A percentile compares a stretch with the other conserved stretches of the same genome.
Conservation (phyloP, 2,888 invertebrate species). For the Drosophila mimica region DNA sequence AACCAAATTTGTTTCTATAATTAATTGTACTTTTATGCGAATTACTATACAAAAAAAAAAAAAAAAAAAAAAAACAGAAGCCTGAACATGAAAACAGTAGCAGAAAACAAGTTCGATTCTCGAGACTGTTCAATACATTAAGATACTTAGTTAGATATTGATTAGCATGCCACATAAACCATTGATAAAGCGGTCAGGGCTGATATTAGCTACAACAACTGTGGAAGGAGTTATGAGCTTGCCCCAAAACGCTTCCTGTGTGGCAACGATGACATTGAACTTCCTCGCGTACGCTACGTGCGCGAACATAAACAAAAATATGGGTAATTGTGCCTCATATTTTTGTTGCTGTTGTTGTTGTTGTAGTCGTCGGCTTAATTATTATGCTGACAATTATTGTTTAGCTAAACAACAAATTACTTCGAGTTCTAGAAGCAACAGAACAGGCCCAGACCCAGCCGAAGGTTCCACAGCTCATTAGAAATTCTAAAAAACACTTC, state of each 20-base stretch:
- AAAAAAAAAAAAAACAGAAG: constrained; percentile 16
- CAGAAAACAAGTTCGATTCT: constrained; percentile 41
- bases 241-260: constrained; percentile 62
- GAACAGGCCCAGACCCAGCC: constrained; percentile 20
- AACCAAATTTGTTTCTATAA: constrained; percentile 53
- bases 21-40: constrained; percentile 66
- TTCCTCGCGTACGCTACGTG: constrained; percentile 35
- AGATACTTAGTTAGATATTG: constrained; percentile 24
- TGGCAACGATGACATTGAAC: constrained; percentile 64
- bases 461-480: constrained; percentile 74
- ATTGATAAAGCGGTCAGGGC: constrained; percentile 56
- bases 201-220: not conserved
- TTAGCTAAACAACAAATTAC: constrained; percentile 51
- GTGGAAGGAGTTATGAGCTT: not conserved
- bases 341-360: constrained; percentile 26
- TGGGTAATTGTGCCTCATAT: constrained; percentile 74
- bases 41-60: not conserved
- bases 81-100: constrained; percentile 55
- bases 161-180: constrained; percentile 46
- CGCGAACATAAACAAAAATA: constrained; percentile 54
- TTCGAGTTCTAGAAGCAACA: constrained; percentile 65
- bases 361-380: constrained; percentile 45
- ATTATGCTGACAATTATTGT: constrained; percentile 59
- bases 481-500: constrained; percentile 65
- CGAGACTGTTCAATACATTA: constrained; percentile 21